Percentiles rank a stretch among this genome's conserved stretches.
These are phyloP conservation scores for Ceramica pisi DNA, from an alignment of 2,888 invertebrate species.

Conservation along the genomic window DNA sequence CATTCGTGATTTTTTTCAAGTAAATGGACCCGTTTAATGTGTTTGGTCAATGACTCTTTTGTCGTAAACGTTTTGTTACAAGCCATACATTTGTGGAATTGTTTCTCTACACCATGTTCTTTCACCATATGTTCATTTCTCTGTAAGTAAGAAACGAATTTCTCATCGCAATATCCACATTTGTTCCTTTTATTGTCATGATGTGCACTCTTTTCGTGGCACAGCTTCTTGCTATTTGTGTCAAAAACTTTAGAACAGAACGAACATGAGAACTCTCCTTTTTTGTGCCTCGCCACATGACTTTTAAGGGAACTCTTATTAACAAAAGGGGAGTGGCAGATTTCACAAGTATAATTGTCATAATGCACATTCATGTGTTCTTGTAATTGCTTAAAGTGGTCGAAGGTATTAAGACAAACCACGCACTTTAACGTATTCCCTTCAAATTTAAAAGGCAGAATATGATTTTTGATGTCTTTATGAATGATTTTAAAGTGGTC, in stretches of 20 bases:
- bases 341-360: constrained; percentile 55
- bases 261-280: constrained; percentile 55
- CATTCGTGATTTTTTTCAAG: constrained; percentile 55
- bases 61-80: constrained; percentile 58
- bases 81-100: constrained; percentile 48
- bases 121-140: constrained; percentile 55
- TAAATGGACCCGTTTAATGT: constrained; percentile 59
- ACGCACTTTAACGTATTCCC: constrained; percentile 48
- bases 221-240: constrained; percentile 46
- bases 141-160: constrained; percentile 46
- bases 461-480: constrained; percentile 58
- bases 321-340: constrained; percentile 79
- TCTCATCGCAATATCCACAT: constrained; percentile 53
- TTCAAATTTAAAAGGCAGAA: constrained; percentile 63
- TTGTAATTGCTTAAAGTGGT: constrained; percentile 53
- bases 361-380: constrained; percentile 65
- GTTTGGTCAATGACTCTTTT: constrained; percentile 41
- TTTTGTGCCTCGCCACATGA: constrained; percentile 51
- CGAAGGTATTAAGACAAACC: constrained; percentile 45
- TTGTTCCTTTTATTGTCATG: constrained; percentile 50
- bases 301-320: constrained; percentile 65
- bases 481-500: constrained; percentile 46
- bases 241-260: constrained; percentile 58
- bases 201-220: constrained; percentile 59
- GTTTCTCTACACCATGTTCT: constrained; percentile 44